Evolutionary conservation across 2,113 vertebrate genomes (phyloP).

Genomic region (Platichthys stellatus): DNA sequence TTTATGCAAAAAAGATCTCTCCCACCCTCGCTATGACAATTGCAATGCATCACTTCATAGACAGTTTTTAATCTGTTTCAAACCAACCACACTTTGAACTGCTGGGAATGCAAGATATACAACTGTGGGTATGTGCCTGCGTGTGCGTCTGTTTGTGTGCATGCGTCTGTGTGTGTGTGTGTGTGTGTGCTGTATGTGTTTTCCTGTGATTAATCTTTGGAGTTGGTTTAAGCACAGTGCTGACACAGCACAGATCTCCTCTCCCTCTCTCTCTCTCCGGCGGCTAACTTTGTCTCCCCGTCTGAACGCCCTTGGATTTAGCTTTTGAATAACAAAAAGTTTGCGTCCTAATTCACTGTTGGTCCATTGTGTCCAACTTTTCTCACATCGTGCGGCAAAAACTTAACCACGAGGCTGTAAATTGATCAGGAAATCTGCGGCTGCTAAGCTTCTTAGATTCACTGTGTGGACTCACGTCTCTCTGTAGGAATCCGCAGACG

Average conservation of each 20-base stretch:
- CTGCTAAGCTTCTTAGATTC: constrained; percentile 18
- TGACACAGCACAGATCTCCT: constrained; percentile 77
- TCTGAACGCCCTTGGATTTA: constrained; percentile 75
- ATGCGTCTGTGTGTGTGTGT: constrained; percentile 71
- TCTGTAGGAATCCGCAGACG: neutral
- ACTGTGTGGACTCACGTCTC: neutral
- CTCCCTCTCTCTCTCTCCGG: constrained; percentile 53
- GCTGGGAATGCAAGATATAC: constrained; percentile 83
- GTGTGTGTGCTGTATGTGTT: constrained; percentile 73
- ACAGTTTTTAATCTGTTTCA: constrained; percentile 87
- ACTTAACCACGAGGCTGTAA: constrained; percentile 20
- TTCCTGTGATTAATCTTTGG: constrained; percentile 83
- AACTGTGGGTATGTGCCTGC: constrained; percentile 63
- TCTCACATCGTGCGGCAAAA: constrained; percentile 18
- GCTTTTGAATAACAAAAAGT: constrained; percentile 78
- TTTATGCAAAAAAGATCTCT: constrained; percentile 84
- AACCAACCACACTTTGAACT: constrained; percentile 83
- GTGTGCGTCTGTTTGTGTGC: constrained; percentile 40
- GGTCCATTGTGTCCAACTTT: constrained; percentile 56
- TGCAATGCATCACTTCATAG: constrained; percentile 87
- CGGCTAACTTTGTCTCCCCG: neutral
- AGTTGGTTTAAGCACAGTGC: constrained; percentile 79
- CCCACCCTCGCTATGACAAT: constrained; percentile 83
- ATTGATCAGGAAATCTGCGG: constrained; percentile 32
- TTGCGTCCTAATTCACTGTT: constrained; percentile 64